Evolutionary conservation across 2,797 vertebrate species (phyloP), one percentile per base, ranked within the genome.

Genomic region (Decapterus maruadsi): DNA sequence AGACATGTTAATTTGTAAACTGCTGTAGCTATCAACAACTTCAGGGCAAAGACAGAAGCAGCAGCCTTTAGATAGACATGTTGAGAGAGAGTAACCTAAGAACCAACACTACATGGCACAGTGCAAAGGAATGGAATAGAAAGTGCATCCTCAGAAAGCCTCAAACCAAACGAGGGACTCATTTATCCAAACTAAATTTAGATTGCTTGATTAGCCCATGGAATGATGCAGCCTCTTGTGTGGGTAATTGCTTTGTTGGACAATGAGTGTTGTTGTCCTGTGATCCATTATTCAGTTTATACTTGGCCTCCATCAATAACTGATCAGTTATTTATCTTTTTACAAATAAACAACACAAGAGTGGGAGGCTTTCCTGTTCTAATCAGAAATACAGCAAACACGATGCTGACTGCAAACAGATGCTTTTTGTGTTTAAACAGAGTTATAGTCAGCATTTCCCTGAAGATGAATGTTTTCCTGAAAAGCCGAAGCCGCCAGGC

Each of bases 191-290:
- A 7, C 26, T 9, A 68, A 61, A 74, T 60, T 46, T 55, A 40
- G 36, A 74, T 8, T 26, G 55, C 70, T 83, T 82, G 4, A 84
- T 84, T 89, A 80, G 71, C 85, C 84, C 74, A 84, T 60, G 62
- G 82, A 89, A 74, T 72, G 69, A 57, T 57, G 51, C 19, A 53
- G 46, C 74, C 71, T 83, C 53, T 75, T 31, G 53, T 48, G 68
- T 67, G 56, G 72, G 57, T 64, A 78, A 75, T 75, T 70, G 65
- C 81, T 66, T 55, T 81, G 66, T 70, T 80, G 43, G 72, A 77
- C 75, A 53, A 75, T 46, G 60, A 67, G 70, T 70, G 70, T 70
- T 60, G 20, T 80, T 75, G 51, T 34, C 20, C 71, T 60, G 66
- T 46, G 10, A 65, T 65, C 42, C 78, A 43, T 48, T 48, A 19